A percentile compares a stretch with the other conserved stretches of the same genome.
These are phyloP conservation scores for Leucoma salicis DNA, from an alignment of 2,888 invertebrate species.

Conservation along the genomic window DNA sequence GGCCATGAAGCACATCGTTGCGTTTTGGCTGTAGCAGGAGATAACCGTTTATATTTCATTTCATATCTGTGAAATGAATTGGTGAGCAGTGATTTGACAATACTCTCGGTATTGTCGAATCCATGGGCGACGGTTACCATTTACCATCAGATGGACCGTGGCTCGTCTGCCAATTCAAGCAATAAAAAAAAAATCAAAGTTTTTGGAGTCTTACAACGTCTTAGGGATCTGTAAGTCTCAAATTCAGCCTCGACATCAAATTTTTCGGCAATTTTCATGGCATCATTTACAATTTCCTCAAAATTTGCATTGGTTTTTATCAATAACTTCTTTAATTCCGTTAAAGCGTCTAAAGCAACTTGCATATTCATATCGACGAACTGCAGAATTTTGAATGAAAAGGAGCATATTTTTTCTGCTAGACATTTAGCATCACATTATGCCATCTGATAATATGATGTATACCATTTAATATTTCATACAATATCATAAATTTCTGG, in stretches of 20 bases:
- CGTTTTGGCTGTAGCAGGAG: no score
- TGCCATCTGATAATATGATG: slow-evolving; percentile 15
- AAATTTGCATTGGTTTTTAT: slow-evolving; percentile 21
- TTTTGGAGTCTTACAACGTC: slow-evolving; percentile 19
- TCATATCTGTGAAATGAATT: no score
- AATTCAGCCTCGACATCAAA: background rate
- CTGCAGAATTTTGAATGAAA: slow-evolving; percentile 23
- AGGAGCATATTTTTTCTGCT: slow-evolving; percentile 17
- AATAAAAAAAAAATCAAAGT: no score
- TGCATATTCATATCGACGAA: slow-evolving; percentile 25
- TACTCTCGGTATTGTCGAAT: no score
- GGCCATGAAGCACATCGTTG: no score
- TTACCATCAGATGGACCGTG: no score
- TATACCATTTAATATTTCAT: slow-evolving; percentile 18
- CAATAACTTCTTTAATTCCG: slow-evolving; percentile 22
- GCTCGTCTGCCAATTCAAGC: no score
- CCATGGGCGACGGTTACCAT: no score
- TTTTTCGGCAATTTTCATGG: slow-evolving; percentile 18
- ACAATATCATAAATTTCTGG: slow-evolving; percentile 17
- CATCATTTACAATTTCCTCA: slow-evolving; percentile 24
- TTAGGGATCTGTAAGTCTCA: slow-evolving; percentile 1
- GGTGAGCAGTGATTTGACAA: no score
- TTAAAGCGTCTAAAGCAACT: slow-evolving; percentile 26
- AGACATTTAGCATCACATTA: slow-evolving; percentile 6
- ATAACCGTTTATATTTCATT: no score